A percentile compares a stretch with the other conserved stretches of the same genome.
phyloP scores from a whole-genome alignment of 2,113 vertebrate genomes.

The Ceratotherium simum region DNA sequence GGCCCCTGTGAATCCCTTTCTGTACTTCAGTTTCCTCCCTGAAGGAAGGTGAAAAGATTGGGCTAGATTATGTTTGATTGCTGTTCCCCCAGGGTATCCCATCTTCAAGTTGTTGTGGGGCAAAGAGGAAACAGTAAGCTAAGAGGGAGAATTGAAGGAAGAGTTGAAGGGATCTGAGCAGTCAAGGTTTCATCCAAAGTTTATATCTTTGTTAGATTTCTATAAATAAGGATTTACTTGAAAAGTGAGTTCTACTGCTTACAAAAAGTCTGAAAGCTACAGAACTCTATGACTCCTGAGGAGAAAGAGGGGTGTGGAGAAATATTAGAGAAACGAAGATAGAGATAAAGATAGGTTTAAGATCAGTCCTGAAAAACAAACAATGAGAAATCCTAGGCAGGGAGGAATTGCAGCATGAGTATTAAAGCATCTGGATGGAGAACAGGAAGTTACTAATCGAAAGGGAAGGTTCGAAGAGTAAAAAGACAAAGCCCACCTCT shows the following conservation, averaged over 20 bases:
- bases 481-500: conserved; percentile 8
- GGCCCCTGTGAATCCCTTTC: background rate
- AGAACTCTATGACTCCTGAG: background rate
- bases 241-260: background rate
- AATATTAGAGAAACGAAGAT: background rate
- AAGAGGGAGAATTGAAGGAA: background rate
- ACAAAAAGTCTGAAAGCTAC: background rate
- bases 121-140: background rate
- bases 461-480: background rate
- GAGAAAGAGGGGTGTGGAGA: background rate
- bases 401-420: background rate
- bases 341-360: background rate
- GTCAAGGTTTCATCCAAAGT: background rate
- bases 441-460: conserved; percentile 12
- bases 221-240: background rate
- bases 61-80: background rate
- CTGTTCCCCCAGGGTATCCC: background rate
- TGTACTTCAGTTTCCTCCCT: background rate
- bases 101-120: background rate
- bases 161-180: background rate
- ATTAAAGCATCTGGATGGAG: background rate
- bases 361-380: conserved; percentile 1
- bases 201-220: background rate
- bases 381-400: background rate
- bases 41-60: background rate